Evolutionary conservation across 1,140 invertebrate genomes (phyloP).

Genomic region (Leptestheria dahalacensis): DNA sequence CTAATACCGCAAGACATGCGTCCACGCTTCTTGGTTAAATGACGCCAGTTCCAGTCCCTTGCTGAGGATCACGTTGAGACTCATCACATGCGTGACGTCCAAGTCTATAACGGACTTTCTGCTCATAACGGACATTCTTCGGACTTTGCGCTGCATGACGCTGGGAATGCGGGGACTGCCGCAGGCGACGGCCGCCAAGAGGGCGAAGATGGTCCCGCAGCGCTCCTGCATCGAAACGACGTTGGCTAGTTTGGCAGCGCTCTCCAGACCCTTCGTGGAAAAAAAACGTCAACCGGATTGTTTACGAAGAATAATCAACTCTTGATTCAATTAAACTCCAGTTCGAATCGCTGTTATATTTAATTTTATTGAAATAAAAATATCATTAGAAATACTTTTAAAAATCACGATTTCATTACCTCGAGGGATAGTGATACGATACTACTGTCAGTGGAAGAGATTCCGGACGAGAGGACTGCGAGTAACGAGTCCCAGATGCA

Average conservation of each 20-base stretch:
- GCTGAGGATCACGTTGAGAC: constrained; percentile 67
- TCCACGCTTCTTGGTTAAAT: constrained; percentile 81
- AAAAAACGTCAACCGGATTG: constrained; percentile 38
- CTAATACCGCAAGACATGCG: constrained; percentile 70
- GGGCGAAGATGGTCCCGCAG: constrained; percentile 61
- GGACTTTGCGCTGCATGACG: background rate
- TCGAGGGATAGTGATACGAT: background rate
- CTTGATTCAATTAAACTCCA: too few species aligned
- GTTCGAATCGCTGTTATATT: too few species aligned
- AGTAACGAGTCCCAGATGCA: constrained; percentile 84
- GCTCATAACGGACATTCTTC: background rate
- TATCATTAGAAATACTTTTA: too few species aligned
- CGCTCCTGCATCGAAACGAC: constrained; percentile 58
- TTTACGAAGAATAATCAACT: too few species aligned
- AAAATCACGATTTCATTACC: too few species aligned
- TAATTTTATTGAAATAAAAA: too few species aligned
- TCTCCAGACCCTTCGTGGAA: constrained; percentile 76
- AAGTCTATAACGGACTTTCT: background rate
- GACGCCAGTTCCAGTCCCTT: constrained; percentile 75
- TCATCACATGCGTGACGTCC: constrained; percentile 59
- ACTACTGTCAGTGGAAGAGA: background rate
- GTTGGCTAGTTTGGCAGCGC: constrained; percentile 38
- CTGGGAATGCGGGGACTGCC: constrained; percentile 1
- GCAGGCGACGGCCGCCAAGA: constrained; percentile 60
- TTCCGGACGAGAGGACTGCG: constrained; percentile 49